phyloP scores from a whole-genome alignment of 2,888 invertebrate species.

The Dexiosoma caninum region DNA sequence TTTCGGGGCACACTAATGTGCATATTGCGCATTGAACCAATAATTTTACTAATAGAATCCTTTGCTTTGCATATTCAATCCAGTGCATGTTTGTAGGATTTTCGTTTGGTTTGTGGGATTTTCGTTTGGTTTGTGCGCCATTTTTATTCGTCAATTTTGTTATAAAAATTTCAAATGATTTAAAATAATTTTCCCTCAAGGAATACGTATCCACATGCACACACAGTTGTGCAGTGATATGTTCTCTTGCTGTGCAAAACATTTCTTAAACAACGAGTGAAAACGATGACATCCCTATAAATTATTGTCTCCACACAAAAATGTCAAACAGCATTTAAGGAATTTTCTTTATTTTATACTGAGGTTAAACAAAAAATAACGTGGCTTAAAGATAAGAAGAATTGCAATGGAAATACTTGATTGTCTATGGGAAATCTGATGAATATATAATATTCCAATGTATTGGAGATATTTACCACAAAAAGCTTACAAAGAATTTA shows the following conservation, averaged over 20 bases:
- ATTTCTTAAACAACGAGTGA: constrained; percentile 35
- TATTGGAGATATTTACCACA: not conserved
- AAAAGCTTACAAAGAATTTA: not conserved
- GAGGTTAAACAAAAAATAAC: not conserved
- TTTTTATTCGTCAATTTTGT: constrained; percentile 28
- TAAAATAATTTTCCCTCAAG: not conserved
- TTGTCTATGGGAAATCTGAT: constrained; percentile 26
- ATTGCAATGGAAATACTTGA: constrained; percentile 32
- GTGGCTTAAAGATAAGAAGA: not conserved
- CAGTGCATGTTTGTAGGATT: not conserved
- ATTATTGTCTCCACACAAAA: constrained; percentile 45
- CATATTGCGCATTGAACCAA: not conserved
- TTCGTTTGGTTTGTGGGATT: not conserved
- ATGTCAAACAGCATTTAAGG: constrained; percentile 48
- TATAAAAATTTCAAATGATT: constrained; percentile 38
- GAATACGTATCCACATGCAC: not conserved
- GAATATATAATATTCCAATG: constrained; percentile 25
- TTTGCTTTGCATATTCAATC: not conserved
- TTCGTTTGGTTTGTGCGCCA: not conserved
- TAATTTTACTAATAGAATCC: not conserved
- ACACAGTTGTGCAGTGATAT: not conserved
- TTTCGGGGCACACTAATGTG: constrained; percentile 29
- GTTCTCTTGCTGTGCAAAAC: constrained; percentile 3
- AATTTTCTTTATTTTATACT: constrained; percentile 41
- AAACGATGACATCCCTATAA: constrained; percentile 15